A percentile compares a stretch with the other conserved stretches of the same genome.
Conservation (phyloP, 2,113 vertebrate genomes). For the Otus sunia region DNA sequence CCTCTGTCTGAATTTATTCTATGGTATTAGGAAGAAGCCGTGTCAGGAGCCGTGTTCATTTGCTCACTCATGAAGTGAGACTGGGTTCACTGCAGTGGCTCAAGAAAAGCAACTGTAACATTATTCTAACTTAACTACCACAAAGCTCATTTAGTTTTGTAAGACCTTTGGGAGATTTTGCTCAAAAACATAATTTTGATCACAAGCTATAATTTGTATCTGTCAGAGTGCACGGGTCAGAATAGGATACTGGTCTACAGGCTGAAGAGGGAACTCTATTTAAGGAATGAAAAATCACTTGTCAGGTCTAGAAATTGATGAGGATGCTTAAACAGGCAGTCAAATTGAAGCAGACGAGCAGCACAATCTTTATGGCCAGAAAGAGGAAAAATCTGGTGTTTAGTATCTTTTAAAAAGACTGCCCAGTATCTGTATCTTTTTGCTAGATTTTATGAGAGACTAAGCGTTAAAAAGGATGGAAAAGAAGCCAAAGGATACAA, state of each 20-base stretch:
- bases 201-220: background rate
- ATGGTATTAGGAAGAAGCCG: background rate
- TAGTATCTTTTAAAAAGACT: background rate
- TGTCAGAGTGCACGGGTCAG: constrained; percentile 17
- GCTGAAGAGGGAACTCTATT: constrained; percentile 16
- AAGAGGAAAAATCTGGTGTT: background rate
- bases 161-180: background rate
- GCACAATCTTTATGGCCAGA: background rate
- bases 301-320: constrained; percentile 38
- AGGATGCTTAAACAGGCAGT: constrained; percentile 28
- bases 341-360: background rate
- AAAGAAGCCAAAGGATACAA: background rate
- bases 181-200: background rate
- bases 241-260: constrained; percentile 4
- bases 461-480: background rate
- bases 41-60: background rate
- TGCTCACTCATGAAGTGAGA: background rate
- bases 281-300: constrained; percentile 54
- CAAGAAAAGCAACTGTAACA: background rate
- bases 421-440: background rate
- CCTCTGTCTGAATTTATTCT: background rate
- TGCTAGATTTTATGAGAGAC: background rate
- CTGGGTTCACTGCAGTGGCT: background rate
- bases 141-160: background rate
- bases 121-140: background rate